A percentile compares a stretch with the other conserved stretches of the same genome.
Conservation (phyloP, 92 coral and sea anemone species). For the Zoanthus sansibaricus region DNA sequence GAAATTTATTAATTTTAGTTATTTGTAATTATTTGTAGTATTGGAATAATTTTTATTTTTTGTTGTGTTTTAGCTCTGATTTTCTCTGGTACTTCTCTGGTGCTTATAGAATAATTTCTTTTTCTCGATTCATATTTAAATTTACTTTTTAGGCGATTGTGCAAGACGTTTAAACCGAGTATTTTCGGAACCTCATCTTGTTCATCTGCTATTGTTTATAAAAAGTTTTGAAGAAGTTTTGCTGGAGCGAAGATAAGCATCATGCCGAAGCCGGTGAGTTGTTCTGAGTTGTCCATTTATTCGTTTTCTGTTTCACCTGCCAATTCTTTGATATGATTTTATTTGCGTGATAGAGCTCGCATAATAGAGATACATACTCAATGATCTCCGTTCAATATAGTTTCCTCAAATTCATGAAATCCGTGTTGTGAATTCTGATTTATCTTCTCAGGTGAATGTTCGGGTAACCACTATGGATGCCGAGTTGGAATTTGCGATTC, state of each 20-base stretch:
- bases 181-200: background rate
- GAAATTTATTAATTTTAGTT: conserved; percentile 2
- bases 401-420: background rate
- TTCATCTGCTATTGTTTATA: conserved; percentile 31
- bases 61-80: background rate
- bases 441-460: conserved; percentile 78
- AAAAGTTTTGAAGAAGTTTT: conserved; percentile 22
- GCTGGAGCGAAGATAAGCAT: conserved; percentile 1
- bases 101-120: background rate
- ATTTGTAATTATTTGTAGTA: background rate
- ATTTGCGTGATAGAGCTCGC: conserved; percentile 12
- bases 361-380: background rate
- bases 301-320: conserved; percentile 7
- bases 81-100: background rate
- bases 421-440: background rate
- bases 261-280: conserved; percentile 41
- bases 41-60: background rate
- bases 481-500: conserved; percentile 96
- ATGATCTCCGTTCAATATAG: background rate
- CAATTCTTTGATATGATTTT: background rate
- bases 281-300: no score
- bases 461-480: conserved; percentile 97
- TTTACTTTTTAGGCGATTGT: background rate
- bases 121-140: background rate
- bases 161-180: background rate